These are phyloP conservation scores for Aldabrachelys gigantea DNA, from an alignment of 2,113 vertebrate species.

Conservation along the genomic window DNA sequence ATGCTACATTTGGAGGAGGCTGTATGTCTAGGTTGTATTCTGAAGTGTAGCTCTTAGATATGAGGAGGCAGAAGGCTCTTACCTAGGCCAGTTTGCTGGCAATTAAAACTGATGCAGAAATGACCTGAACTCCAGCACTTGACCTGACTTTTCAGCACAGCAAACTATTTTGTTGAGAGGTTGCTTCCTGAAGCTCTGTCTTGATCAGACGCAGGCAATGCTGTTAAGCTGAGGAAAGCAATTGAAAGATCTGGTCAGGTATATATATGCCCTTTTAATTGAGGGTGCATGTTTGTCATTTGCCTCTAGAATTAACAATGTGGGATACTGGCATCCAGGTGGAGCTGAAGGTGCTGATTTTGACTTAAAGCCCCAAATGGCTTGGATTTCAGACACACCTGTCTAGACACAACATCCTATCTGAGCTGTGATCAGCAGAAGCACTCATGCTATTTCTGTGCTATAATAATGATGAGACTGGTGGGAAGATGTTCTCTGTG, in stretches of 20 bases:
- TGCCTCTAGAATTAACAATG: not conserved
- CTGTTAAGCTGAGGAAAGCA: not conserved
- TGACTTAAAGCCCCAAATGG: not conserved
- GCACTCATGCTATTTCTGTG: not conserved
- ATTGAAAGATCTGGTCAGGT: not conserved
- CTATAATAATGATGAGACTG: not conserved
- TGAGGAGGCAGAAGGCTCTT: not conserved
- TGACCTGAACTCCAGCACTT: not conserved
- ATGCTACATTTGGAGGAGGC: not conserved
- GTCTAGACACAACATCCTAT: not conserved
- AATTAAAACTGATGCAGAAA: not conserved
- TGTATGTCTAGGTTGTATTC: not conserved
- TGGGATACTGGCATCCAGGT: not conserved
- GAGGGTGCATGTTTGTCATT: fast-evolving
- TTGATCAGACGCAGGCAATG: not conserved
- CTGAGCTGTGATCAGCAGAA: not conserved
- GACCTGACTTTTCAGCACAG: not conserved
- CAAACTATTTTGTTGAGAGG: not conserved
- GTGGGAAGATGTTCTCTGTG: not conserved
- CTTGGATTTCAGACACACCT: not conserved
- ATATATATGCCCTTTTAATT: not conserved
- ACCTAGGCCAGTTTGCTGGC: not conserved
- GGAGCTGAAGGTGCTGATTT: not conserved
- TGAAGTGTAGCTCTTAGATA: not conserved
- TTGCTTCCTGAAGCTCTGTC: not conserved